A percentile compares a stretch with the other conserved stretches of the same genome.
phyloP scores from a whole-genome alignment of 1,140 invertebrate genomes.

The Oreohelix idahoensis region DNA sequence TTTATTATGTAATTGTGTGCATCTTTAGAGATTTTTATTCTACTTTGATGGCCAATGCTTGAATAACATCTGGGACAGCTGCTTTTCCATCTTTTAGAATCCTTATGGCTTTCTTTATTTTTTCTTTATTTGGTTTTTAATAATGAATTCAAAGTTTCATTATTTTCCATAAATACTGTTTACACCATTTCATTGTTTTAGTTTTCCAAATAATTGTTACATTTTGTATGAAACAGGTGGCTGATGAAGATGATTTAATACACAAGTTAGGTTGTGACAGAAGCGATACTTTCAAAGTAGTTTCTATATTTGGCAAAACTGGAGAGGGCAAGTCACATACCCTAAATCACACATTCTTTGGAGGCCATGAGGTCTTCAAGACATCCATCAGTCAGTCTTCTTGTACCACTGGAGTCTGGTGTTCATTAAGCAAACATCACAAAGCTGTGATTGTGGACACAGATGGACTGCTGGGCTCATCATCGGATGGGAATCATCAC shows the following conservation, averaged over 20 bases:
- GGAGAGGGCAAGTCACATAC: slow-evolving; percentile 90
- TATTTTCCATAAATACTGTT: too few species aligned
- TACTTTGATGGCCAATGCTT: too few species aligned
- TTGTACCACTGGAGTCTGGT: slow-evolving; percentile 87
- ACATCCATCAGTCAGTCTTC: slow-evolving; percentile 83
- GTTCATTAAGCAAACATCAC: slow-evolving; percentile 80
- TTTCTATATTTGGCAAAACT: slow-evolving; percentile 90
- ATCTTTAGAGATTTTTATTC: too few species aligned
- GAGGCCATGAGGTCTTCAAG: slow-evolving; percentile 82
- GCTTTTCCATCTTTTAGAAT: too few species aligned
- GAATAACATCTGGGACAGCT: too few species aligned
- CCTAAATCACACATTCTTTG: slow-evolving; percentile 86
- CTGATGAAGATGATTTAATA: slow-evolving; percentile 69
- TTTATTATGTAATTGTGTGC: too few species aligned
- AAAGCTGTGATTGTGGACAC: slow-evolving; percentile 86
- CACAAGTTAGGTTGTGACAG: slow-evolving; percentile 65
- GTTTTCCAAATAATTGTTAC: neutral
- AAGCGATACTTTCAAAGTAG: slow-evolving; percentile 80
- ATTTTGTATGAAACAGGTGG: slow-evolving; percentile 59
- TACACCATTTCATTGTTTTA: too few species aligned
- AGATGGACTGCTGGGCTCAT: slow-evolving; percentile 82
- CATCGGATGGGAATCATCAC: slow-evolving; percentile 80
- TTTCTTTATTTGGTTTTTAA: too few species aligned
- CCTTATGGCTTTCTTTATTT: too few species aligned
- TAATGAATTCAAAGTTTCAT: too few species aligned